Base-by-base conservation (phyloP, 1,140 invertebrate genomes). In the Brachionus angularis region DNA sequence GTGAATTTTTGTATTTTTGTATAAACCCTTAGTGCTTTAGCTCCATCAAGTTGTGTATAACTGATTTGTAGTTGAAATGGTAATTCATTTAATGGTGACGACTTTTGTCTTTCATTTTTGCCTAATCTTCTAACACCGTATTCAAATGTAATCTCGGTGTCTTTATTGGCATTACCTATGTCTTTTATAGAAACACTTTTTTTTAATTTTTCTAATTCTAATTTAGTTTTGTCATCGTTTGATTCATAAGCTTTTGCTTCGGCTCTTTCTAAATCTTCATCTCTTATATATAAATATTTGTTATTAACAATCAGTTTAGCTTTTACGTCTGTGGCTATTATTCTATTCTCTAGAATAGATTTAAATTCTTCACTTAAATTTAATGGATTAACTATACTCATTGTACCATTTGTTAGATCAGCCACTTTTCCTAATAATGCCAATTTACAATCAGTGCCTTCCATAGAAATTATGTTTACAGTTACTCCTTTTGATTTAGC, bases 401-500 rank as follows among this genome's bases (percentile, higher is more conserved):
- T 77, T 76, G 79, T 76, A n/a, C 79, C 79, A 44, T 77, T 77
- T 12, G 79, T 80, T 71, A 58, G 73, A 25, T 78, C 76, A 31
- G 79, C 77, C 67, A 80, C 46, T 73, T 76, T 77, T 1, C 78
- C 78, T 10, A 80, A 74, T 18, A 79, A 75, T 27, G 76, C 75
- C 67, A 80, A 58, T 72, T 77, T 78, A 72, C 79, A 79, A 53
- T 79, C 77, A 16, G 77, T 79, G 2, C 78, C 78, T 71, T 77
- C 76, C 18, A 80, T 79, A 25, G 76, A 79, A 42, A 79, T 77
- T 39, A 80, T 76, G 44, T 79, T 79, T 10, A 80, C 71, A 21
- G 76, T 76, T 12, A 80, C 77, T 77, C 78, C 78, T 70, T 76
- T 77, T 1, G 73, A 72, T 1, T 71, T 50, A 53, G 79, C 78